Percentiles rank a stretch among this genome's conserved stretches.
Evolutionary conservation across 2,888 invertebrate species (phyloP).

Genomic region (Phytoseiulus persimilis): DNA sequence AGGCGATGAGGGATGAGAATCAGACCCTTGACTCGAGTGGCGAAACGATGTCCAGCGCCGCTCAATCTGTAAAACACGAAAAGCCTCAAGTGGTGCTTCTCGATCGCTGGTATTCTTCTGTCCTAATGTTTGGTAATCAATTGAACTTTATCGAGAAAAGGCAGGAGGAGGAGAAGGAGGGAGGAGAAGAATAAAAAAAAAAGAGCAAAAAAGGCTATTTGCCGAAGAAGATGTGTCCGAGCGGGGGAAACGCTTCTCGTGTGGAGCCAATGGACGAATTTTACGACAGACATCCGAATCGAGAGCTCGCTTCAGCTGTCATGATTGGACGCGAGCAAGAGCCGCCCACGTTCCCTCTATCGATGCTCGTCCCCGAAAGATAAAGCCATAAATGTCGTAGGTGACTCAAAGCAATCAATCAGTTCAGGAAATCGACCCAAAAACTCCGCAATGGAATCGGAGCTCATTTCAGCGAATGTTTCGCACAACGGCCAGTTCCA

Average conservation of each 20-base stretch:
- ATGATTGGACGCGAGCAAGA: background rate
- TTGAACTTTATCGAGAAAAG: background rate
- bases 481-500: no score
- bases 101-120: background rate
- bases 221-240: background rate
- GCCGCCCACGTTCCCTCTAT: background rate
- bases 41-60: background rate
- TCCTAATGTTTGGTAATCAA: background rate
- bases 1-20: background rate
- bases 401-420: background rate
- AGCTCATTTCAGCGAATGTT: no score
- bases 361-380: background rate
- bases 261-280: background rate
- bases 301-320: background rate
- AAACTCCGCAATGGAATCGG: no score
- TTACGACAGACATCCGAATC: background rate
- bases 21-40: background rate
- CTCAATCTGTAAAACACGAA: background rate
- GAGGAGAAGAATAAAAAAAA: no score
- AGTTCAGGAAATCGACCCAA: no score
- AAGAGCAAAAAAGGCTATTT: background rate
- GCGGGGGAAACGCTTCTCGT: background rate
- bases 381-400: background rate
- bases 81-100: background rate
- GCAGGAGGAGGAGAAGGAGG: background rate